Evolutionary conservation across 2,888 invertebrate species (phyloP).

Genomic region (Brachyopa scutellaris): DNA sequence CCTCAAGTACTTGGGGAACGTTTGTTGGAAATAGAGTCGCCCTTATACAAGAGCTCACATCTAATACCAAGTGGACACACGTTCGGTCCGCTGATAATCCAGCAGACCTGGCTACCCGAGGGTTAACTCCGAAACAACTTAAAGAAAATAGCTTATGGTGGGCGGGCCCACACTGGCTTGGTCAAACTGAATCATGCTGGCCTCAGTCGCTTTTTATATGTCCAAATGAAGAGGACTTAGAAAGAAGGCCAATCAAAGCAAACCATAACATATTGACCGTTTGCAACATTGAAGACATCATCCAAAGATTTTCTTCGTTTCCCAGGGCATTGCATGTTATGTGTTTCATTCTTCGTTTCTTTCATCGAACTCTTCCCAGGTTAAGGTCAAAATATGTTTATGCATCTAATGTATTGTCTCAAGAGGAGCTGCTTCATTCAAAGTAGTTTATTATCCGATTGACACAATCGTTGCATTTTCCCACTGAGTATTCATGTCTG

Average conservation of each 20-base stretch:
- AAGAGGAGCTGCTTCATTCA: background rate
- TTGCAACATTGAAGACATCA: background rate
- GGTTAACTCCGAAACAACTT: conserved; percentile 12
- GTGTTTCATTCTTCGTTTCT: background rate
- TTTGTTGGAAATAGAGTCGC: conserved; percentile 22
- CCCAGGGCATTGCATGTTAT: background rate
- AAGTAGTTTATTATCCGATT: background rate
- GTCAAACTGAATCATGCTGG: background rate
- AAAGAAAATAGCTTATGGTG: conserved; percentile 14
- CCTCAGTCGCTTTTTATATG: too few species aligned
- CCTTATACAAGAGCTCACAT: conserved; percentile 2
- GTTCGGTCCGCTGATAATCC: conserved; percentile 8
- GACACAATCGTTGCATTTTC: too few species aligned
- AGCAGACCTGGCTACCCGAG: too few species aligned
- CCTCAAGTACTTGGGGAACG: conserved; percentile 1
- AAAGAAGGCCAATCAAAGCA: too few species aligned
- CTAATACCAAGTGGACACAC: conserved; percentile 16
- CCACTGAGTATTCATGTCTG: background rate
- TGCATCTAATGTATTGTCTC: background rate
- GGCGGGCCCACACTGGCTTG: background rate
- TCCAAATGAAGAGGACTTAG: too few species aligned
- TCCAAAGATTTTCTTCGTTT: background rate
- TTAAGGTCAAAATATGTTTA: background rate
- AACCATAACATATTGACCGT: too few species aligned
- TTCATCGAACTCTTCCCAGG: background rate